Evolutionary conservation across 2,113 vertebrate genomes (phyloP).

Genomic region (Delphinapterus leucas): DNA sequence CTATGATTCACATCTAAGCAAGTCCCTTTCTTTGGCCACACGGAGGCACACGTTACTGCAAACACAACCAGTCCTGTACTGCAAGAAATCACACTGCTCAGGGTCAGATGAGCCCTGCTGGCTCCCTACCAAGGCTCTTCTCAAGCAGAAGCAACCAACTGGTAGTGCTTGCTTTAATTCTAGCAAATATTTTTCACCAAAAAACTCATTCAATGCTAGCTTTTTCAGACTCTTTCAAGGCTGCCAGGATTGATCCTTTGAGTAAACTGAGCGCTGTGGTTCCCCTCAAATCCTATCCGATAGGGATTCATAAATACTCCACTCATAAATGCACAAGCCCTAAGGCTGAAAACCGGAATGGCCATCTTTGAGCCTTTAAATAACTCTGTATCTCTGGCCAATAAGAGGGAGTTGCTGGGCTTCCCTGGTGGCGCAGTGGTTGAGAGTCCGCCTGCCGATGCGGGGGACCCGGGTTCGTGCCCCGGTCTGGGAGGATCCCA

Average conservation of each 20-base stretch:
- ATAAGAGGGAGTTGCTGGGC: background rate
- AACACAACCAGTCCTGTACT: background rate
- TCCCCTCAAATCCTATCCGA: background rate
- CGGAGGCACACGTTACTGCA: background rate
- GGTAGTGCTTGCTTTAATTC: background rate
- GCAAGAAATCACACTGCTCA: background rate
- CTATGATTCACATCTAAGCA: background rate
- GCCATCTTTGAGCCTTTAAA: background rate
- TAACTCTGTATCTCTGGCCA: background rate
- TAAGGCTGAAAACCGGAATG: background rate
- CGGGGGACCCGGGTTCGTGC: too few relatives aligned
- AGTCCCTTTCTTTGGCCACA: background rate
- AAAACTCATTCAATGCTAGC: background rate
- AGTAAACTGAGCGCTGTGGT: background rate
- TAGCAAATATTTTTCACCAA: background rate
- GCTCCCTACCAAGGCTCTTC: background rate
- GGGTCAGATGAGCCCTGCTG: background rate
- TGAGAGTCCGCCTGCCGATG: too few relatives aligned
- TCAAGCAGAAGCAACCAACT: background rate
- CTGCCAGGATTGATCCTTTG: background rate
- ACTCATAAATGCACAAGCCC: background rate
- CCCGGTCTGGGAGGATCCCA: too few relatives aligned
- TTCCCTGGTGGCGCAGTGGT: too few relatives aligned
- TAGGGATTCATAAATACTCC: background rate
- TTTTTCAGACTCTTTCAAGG: background rate